Evolutionary conservation across 2,888 invertebrate genomes (phyloP).

Genomic region (Tetrapedia diversipes): DNA sequence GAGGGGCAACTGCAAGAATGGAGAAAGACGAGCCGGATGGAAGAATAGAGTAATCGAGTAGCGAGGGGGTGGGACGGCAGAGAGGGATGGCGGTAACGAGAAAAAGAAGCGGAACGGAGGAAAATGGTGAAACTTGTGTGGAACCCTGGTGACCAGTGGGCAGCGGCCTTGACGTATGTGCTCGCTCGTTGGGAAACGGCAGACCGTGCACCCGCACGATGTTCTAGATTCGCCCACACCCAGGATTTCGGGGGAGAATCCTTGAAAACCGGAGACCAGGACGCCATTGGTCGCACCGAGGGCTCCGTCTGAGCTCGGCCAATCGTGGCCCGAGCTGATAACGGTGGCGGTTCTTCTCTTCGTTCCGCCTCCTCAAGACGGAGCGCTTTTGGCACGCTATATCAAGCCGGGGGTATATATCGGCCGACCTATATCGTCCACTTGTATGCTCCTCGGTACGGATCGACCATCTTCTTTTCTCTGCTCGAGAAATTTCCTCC

Average conservation of each 20-base stretch:
- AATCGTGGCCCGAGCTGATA: conserved; percentile 80
- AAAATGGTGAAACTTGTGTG: conserved; percentile 14
- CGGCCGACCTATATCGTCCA: conserved; percentile 51
- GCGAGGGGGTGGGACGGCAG: background rate
- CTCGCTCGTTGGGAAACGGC: conserved; percentile 51
- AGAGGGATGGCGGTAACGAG: conserved; percentile 23
- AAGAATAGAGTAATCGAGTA: conserved; percentile 30
- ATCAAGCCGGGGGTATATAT: conserved; percentile 53
- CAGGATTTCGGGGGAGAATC: conserved; percentile 74
- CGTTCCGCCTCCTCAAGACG: conserved; percentile 82
- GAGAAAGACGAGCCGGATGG: conserved; percentile 47
- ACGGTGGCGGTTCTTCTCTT: conserved; percentile 78
- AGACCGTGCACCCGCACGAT: conserved; percentile 33
- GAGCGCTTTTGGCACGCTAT: conserved; percentile 63
- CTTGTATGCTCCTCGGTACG: conserved; percentile 32
- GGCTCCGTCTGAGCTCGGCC: conserved; percentile 73
- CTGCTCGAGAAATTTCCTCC: conserved; percentile 52
- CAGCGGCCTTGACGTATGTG: conserved; percentile 70
- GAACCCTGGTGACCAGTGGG: conserved; percentile 65
- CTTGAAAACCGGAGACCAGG: conserved; percentile 81
- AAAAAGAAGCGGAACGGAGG: conserved; percentile 49
- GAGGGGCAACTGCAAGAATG: conserved; percentile 35
- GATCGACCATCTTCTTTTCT: conserved; percentile 66
- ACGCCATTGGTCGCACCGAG: conserved; percentile 77
- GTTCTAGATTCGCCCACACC: conserved; percentile 56